A percentile compares a stretch with the other conserved stretches of the same genome.
These are phyloP conservation scores for Mormyrops attenuatus DNA, from an alignment of 2,797 vertebrate species.

Conservation along the genomic window DNA sequence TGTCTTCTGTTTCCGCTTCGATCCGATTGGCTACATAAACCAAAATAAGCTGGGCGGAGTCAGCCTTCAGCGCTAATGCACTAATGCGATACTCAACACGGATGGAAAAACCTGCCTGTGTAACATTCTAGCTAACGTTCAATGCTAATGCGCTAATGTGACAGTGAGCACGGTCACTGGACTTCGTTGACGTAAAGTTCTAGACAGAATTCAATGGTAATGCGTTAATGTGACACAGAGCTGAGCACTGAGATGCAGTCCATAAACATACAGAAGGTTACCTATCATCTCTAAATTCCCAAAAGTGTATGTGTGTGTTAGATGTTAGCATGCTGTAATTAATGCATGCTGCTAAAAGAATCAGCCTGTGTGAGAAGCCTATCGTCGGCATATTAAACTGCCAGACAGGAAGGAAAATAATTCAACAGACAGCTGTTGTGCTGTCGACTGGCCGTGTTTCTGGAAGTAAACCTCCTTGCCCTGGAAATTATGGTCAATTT, in stretches of 20 bases:
- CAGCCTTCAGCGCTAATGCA: neutral
- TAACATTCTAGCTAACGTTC: neutral
- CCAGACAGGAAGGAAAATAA: neutral
- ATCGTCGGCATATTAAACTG: neutral
- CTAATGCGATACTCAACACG: neutral
- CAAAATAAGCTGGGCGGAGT: neutral
- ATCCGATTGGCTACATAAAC: neutral
- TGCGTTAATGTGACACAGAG: neutral
- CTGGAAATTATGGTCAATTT: neutral
- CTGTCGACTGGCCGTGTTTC: neutral
- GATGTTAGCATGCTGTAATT: neutral
- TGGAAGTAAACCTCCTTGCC: neutral
- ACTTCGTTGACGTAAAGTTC: neutral
- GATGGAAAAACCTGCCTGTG: neutral
- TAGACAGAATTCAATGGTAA: neutral
- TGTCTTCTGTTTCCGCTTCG: neutral
- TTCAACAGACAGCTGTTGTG: neutral
- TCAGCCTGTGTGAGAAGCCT: neutral
- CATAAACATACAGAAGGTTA: neutral
- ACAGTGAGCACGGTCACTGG: neutral
- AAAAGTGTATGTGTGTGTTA: neutral
- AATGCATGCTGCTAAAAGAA: neutral
- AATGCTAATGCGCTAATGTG: neutral
- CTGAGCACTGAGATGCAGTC: neutral
- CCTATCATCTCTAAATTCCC: neutral